Conservation (phyloP, 2,113 vertebrate species). For the Camelus dromedarius region DNA sequence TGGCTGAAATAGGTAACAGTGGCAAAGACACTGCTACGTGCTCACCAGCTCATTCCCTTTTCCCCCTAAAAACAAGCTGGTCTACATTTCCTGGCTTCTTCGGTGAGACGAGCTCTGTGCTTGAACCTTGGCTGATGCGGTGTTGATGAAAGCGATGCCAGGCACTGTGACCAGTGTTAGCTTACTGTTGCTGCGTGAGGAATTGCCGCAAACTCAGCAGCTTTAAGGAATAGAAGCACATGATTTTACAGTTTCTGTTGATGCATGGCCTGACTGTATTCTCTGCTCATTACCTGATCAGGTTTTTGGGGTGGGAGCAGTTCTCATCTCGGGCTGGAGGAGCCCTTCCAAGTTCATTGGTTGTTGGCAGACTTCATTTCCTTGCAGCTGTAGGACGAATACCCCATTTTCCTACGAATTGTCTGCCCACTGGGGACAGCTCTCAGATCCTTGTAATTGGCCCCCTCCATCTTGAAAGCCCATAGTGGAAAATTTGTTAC, state of each 20-base stretch:
- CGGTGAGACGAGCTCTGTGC: not conserved
- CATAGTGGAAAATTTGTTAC: not conserved
- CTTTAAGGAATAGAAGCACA: not conserved
- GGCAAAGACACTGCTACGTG: not conserved
- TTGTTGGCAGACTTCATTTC: not conserved
- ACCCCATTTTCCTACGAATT: not conserved
- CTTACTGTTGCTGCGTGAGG: not conserved
- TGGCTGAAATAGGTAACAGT: not conserved
- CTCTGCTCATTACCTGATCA: not conserved
- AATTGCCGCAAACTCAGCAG: not conserved
- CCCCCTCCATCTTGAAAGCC: not conserved
- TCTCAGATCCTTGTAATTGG: not conserved
- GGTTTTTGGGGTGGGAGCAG: rapidly evolving
- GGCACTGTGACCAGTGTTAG: not conserved
- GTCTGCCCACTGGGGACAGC: not conserved
- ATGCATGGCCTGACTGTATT: too few relatives aligned
- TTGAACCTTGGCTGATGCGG: not conserved
- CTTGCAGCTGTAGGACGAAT: not conserved
- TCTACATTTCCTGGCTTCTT: not conserved
- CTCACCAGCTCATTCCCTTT: not conserved
- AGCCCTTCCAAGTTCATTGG: not conserved
- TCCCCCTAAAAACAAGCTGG: not conserved
- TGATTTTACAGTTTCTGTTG: not conserved
- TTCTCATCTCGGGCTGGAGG: not conserved
- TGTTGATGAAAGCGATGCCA: not conserved